Percentiles rank a stretch among this genome's conserved stretches.
Evolutionary conservation across 1,140 invertebrate species (phyloP).

Genomic region (Armadillidium nasatum): DNA sequence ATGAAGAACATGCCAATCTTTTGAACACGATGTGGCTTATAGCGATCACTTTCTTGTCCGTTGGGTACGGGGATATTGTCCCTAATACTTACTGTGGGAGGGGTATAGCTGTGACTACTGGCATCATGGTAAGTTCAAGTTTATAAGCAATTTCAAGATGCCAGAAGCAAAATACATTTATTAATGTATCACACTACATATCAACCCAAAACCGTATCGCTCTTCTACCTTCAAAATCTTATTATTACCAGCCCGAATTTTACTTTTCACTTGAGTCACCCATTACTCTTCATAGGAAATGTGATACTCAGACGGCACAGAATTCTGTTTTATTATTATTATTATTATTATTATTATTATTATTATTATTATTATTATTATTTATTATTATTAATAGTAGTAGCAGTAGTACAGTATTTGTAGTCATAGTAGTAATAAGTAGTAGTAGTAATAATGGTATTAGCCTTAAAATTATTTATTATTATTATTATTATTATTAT

Average conservation of each 20-base stretch:
- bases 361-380: too few relatives aligned
- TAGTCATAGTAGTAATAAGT: too few relatives aligned
- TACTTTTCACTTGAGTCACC: not conserved
- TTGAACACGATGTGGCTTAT: slow-evolving; percentile 99
- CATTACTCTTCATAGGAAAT: not conserved
- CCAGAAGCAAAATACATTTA: slow-evolving; percentile 5
- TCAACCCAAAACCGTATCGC: too few relatives aligned
- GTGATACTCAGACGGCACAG: not conserved
- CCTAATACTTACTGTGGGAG: slow-evolving; percentile 99
- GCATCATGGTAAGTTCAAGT: slow-evolving; percentile 85
- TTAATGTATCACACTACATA: not conserved
- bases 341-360: too few relatives aligned
- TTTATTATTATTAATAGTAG: too few relatives aligned
- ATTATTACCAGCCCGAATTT: not conserved
- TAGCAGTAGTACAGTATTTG: too few relatives aligned
- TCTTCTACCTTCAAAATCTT: not conserved
- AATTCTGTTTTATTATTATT: not conserved
- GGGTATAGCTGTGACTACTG: slow-evolving; percentile 94
- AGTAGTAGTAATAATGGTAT: too few relatives aligned
- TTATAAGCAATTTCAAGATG: slow-evolving; percentile 1
- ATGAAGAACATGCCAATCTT: slow-evolving; percentile 93
- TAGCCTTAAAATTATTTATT: too few relatives aligned
- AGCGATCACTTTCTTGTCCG: slow-evolving; percentile 95
- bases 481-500: slow-evolving; percentile 26
- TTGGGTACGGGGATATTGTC: slow-evolving; percentile 99